Conservation (phyloP, 2,888 invertebrate species). For the Cephus spinipes region DNA sequence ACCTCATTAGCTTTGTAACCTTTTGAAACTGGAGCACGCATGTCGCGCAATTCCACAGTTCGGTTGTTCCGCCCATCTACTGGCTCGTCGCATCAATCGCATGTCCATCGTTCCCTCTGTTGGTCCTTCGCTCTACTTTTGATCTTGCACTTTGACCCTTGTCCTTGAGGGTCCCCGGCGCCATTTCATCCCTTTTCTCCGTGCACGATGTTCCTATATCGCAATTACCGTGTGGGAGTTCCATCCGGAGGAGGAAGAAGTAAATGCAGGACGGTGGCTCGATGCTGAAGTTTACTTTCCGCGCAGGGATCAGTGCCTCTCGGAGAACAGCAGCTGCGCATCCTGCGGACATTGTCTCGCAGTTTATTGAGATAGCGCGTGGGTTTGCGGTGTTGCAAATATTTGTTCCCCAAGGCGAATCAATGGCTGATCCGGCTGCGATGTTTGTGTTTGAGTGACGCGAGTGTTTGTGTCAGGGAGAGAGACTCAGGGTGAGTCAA, state of each 20-base stretch:
- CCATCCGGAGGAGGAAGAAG: not conserved
- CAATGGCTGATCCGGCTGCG: not conserved
- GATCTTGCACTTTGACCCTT: too few species aligned
- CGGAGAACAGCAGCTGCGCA: not conserved
- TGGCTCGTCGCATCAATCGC: conserved; percentile 34
- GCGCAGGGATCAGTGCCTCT: not conserved
- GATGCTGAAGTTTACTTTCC: not conserved
- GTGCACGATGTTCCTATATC: too few species aligned
- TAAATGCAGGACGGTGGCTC: not conserved
- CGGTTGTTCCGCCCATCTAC: conserved; percentile 8
- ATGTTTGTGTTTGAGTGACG: not conserved
- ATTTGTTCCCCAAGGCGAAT: not conserved
- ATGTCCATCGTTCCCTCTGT: conserved; percentile 30
- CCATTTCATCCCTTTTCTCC: conserved; percentile 7
- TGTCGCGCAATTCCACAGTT: conserved; percentile 25
- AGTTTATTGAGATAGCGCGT: not conserved
- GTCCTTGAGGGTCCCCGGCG: too few species aligned
- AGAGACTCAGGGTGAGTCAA: not conserved
- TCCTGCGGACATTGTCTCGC: not conserved
- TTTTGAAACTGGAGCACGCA: conserved; percentile 4
- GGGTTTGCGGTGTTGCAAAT: not conserved
- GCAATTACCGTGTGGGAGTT: too few species aligned
- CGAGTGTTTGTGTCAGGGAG: not conserved
- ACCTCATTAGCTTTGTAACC: conserved; percentile 41
- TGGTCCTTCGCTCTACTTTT: too few species aligned